These are phyloP conservation scores for Tortrix viridana DNA, from an alignment of 2,888 invertebrate species.

Conservation along the genomic window DNA sequence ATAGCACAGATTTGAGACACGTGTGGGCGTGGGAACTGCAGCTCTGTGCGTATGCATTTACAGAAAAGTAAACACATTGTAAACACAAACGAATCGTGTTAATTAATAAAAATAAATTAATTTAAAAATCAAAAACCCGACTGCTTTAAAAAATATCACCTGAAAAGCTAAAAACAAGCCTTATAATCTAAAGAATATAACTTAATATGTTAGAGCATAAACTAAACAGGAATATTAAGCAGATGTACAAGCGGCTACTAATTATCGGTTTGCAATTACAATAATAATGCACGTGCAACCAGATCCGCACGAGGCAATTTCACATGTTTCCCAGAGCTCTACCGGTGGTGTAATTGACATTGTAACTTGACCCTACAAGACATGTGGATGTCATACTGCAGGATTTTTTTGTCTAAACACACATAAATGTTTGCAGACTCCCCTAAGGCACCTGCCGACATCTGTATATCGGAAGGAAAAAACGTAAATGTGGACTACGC, in stretches of 20 bases:
- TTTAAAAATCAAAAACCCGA: no score
- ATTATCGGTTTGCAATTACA: conserved; percentile 6
- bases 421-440: conserved; percentile 10
- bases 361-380: neutral
- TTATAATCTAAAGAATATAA: no score
- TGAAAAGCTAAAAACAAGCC: no score
- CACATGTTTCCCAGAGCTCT: neutral
- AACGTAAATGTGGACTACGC: conserved; percentile 11
- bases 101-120: no score
- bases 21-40: conserved; percentile 64
- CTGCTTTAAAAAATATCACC: no score
- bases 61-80: no score
- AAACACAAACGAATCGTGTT: no score
- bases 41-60: conserved; percentile 19
- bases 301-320: neutral
- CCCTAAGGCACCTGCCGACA: conserved; percentile 17
- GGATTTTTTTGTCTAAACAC: neutral
- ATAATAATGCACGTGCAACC: conserved; percentile 2
- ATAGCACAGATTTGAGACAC: conserved; percentile 58
- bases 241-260: neutral
- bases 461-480: conserved; percentile 20
- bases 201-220: no score
- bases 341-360: neutral
- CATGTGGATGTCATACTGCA: neutral
- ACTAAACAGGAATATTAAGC: neutral